Conservation (phyloP, 2,797 vertebrate genomes). For the Orientallactaga sibirica region DNA sequence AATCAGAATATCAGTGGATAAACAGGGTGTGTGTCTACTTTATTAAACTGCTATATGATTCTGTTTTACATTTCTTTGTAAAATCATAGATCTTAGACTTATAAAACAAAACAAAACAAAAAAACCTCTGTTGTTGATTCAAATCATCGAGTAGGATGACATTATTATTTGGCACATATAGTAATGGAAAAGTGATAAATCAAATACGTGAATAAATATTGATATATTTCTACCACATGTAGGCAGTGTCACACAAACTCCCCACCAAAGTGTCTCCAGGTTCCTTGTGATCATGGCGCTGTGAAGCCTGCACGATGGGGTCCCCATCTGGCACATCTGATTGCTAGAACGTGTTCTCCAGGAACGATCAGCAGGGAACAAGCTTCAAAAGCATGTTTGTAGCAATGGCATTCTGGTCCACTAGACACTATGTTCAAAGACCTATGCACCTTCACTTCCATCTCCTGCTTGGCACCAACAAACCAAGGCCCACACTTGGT, state of each 20-base stretch:
- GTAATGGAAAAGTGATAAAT: conserved; percentile 55
- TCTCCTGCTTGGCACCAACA: not conserved
- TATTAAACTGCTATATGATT: not conserved
- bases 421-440: conserved; percentile 37
- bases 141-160: not conserved
- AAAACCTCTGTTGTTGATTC: not conserved
- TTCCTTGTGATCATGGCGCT: not conserved
- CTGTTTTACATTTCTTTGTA: not conserved
- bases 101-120: conserved; percentile 31
- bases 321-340: not conserved
- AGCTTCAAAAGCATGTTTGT: conserved; percentile 49
- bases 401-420: not conserved
- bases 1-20: not conserved
- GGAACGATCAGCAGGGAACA: conserved; percentile 26
- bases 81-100: not conserved
- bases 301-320: not conserved
- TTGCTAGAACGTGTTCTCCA: conserved; percentile 39
- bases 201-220: conserved; percentile 39
- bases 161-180: conserved; percentile 38
- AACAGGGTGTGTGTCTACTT: not conserved
- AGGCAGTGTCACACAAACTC: rapidly evolving
- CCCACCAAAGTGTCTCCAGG: not conserved
- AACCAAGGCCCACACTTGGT: not conserved
- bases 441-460: not conserved
- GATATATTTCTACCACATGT: not conserved